Evolutionary conservation across 2,888 invertebrate genomes (phyloP), one percentile per base, ranked within the genome.

Genomic region (Acleris emargana): DNA sequence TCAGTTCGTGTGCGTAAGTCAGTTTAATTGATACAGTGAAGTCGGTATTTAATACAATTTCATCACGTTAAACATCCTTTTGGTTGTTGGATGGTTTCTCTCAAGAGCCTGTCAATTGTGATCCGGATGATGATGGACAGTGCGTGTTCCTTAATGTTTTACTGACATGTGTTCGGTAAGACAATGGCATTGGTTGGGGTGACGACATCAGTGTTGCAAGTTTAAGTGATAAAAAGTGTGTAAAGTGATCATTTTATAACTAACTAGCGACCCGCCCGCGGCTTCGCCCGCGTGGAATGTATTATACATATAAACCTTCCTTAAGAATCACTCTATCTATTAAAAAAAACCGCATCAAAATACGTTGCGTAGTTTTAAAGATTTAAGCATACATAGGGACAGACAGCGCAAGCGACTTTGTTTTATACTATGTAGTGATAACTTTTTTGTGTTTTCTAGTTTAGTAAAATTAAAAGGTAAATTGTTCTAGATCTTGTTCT

Each of bases 31-130:
- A 18, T 32, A 32, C 18, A 47, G 45, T 28, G 16, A 38, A 18
- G 18, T 42, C 42, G 43, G 43, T 53, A 58, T 64, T 64, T 50
- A 49, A 64, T 59, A 49, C 32, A 11, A 47, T 64, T 66, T 66
- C 38, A 66, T 66, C 60, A 45, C 32, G 45, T 22, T 66, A 66
- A 63, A 66, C 64, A 60, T 66, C 64, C 64, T 66, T 55, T 55
- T 25, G 42, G 50, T 17, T 50, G 54, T 42, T 22, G 42, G 22
- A 45, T 66, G 60, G 61, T 61, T 57, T 51, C 18, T 57, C 51
- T 66, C 66, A 66, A 57, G 51, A 45, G 51, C 50, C 55, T 59
- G 59, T 64, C 64, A 55, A 45, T 9, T 6, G 20, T 50, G 25
- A 53, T 38, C 32, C 47, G 32, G 25, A 20, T 58, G 38, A 13